Percentiles rank a stretch among this genome's conserved stretches.
These are phyloP conservation scores for Caenorhabditis briggsae DNA, from an alignment of 1,140 invertebrate species.

Conservation along the genomic window DNA sequence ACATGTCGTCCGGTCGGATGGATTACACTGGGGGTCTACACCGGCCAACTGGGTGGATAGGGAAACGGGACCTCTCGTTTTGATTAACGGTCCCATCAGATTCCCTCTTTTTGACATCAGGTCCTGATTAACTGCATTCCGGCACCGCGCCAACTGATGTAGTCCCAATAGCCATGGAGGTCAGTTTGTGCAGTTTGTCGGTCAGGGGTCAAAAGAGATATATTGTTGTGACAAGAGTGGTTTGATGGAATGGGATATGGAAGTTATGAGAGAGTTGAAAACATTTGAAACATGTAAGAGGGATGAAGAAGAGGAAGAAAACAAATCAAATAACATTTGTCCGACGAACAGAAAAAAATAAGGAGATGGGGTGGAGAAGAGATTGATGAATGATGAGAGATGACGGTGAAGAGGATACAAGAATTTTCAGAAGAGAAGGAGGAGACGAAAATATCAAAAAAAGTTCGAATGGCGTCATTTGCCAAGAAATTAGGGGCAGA, in stretches of 20 bases:
- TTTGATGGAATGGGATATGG: background rate
- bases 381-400: constrained; percentile 12
- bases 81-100: constrained; percentile 47
- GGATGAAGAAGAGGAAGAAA: background rate
- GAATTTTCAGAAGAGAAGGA: background rate
- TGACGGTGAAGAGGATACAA: background rate
- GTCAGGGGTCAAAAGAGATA: background rate
- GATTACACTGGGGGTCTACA: constrained; percentile 27
- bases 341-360: background rate
- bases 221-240: background rate
- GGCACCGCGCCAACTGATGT: constrained; percentile 42
- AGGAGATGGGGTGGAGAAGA: background rate
- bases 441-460: background rate
- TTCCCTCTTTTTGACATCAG: background rate
- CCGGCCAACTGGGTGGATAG: constrained; percentile 12
- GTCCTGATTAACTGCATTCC: constrained; percentile 34
- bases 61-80: constrained; percentile 8
- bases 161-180: background rate
- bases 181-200: background rate
- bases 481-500: no score
- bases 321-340: constrained; percentile 19
- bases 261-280: background rate
- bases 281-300: constrained; percentile 3
- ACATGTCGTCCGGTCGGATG: constrained; percentile 50
- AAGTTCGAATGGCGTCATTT: background rate